Conservation (phyloP, 2,797 vertebrate genomes). For the Esox lucius region DNA sequence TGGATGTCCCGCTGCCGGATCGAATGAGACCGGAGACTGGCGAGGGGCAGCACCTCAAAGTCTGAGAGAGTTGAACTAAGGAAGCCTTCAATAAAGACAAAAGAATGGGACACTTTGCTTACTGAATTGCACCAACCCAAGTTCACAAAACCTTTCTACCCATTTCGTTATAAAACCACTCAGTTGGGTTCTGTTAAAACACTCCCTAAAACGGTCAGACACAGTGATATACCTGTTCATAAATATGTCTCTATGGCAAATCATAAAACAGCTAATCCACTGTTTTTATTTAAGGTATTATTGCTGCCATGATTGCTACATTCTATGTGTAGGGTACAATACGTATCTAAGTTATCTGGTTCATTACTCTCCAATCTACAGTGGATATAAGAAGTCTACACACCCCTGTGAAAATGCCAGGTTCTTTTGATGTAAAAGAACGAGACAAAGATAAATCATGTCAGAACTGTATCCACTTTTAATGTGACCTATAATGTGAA, state of each 20-base stretch:
- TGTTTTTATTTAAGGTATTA: not conserved
- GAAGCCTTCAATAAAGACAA: slow-evolving; percentile 42
- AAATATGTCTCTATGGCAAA: not conserved
- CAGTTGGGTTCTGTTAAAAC: not conserved
- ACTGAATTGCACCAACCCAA: not conserved
- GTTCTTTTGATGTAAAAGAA: no score
- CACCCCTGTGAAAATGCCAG: no score
- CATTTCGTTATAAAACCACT: not conserved
- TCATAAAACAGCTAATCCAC: not conserved
- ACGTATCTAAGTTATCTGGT: no score
- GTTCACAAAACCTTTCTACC: not conserved
- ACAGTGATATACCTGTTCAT: not conserved
- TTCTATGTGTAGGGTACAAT: not conserved
- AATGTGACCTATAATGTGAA: no score
- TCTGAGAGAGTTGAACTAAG: slow-evolving; percentile 84
- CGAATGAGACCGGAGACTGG: slow-evolving; percentile 86
- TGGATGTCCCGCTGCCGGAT: slow-evolving; percentile 83
- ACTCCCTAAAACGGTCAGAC: not conserved
- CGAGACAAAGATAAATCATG: no score
- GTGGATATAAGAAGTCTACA: no score
- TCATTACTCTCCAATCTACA: no score
- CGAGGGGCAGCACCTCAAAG: slow-evolving; percentile 86
- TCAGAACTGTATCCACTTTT: no score
- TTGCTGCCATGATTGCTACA: not conserved
- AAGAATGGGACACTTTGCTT: not conserved